Evolutionary conservation across 35 echinoderm and acorn worm species (phyloP).

Genomic region (Apostichopus parvimensis): DNA sequence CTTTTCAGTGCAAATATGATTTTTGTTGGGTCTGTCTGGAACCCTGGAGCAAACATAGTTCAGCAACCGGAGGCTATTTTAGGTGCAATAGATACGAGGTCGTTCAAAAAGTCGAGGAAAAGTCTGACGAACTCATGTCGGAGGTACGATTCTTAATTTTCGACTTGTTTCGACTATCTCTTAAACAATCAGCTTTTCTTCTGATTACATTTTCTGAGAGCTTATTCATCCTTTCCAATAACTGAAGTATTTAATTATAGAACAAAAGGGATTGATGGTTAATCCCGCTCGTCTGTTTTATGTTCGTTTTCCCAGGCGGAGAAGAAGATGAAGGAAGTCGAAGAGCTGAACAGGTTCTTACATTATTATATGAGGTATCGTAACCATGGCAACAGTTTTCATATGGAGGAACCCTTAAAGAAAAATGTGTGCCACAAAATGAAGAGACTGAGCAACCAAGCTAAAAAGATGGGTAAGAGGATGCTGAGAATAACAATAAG

Average conservation of each 20-base stretch:
- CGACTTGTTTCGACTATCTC: no score
- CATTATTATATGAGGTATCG: conserved; percentile 94
- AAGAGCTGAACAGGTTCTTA: conserved; percentile 90
- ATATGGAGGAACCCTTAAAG: conserved; percentile 84
- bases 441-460: conserved; percentile 75
- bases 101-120: conserved; percentile 93
- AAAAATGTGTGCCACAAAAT: conserved; percentile 78
- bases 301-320: conserved; percentile 67
- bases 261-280: no score
- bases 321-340: conserved; percentile 81
- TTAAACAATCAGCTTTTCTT: no score
- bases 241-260: no score
- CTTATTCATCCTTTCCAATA: no score
- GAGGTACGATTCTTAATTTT: conserved; percentile 60
- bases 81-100: conserved; percentile 95
- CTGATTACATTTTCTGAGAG: no score
- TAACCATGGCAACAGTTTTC: conserved; percentile 91
- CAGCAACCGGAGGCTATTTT: conserved; percentile 96
- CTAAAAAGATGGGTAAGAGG: conserved; percentile 57
- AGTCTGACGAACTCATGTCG: conserved; percentile 65
- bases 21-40: conserved; percentile 99
- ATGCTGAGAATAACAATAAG: background rate
- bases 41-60: conserved; percentile 96
- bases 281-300: background rate
- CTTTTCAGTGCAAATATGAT: conserved; percentile 90